Conservation (phyloP, 2,888 invertebrate species). For the Cyrtodaria siliqua region DNA sequence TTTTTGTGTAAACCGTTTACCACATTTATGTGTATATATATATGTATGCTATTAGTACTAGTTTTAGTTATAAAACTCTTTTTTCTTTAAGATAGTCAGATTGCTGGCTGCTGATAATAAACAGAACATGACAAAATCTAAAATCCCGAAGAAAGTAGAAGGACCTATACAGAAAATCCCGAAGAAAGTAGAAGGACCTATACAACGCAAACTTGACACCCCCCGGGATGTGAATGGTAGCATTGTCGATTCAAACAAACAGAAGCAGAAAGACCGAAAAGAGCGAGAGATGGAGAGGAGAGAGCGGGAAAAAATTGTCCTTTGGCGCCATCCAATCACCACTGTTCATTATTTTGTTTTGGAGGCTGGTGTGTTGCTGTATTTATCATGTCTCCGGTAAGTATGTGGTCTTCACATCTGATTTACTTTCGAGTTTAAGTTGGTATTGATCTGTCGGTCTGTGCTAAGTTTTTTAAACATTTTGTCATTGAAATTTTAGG, state of each 20-base stretch:
- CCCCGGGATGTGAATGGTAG: constrained; percentile 66
- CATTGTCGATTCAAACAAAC: constrained; percentile 43
- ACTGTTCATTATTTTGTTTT: constrained; percentile 93
- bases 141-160: constrained; percentile 31
- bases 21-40: too few species aligned
- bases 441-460: too few species aligned
- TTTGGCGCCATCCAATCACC: constrained; percentile 93
- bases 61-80: constrained; percentile 1
- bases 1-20: too few species aligned
- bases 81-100: constrained; percentile 48
- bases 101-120: constrained; percentile 50
- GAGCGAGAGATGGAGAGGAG: constrained; percentile 69
- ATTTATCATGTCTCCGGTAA: constrained; percentile 79
- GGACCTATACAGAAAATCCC: too few species aligned
- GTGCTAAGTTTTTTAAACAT: too few species aligned
- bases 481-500: too few species aligned
- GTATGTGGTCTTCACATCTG: too few species aligned
- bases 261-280: constrained; percentile 71
- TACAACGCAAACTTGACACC: constrained; percentile 23
- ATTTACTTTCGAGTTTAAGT: too few species aligned
- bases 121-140: constrained; percentile 52
- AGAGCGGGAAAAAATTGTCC: constrained; percentile 87
- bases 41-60: too few species aligned
- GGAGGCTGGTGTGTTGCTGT: constrained; percentile 90
- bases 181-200: too few species aligned